phyloP scores from a whole-genome alignment of 2,797 vertebrate genomes.

The Myotis planiceps region DNA sequence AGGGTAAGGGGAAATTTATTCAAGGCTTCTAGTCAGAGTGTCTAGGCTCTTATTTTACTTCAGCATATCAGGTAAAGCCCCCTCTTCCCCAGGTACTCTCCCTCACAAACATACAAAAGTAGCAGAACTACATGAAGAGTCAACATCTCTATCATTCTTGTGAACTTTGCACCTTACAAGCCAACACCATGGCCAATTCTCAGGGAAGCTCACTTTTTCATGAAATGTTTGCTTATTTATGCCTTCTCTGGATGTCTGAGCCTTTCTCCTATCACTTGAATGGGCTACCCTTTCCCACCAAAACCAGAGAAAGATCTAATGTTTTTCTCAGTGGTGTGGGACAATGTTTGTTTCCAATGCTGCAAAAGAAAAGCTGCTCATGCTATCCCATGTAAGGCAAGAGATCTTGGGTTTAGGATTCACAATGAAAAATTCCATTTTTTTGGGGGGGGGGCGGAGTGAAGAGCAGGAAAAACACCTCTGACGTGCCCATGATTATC shows the following conservation, averaged over 20 bases:
- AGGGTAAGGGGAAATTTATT: background rate
- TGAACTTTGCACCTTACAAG: background rate
- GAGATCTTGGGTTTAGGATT: background rate
- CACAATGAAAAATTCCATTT: background rate
- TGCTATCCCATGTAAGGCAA: background rate
- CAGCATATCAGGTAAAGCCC: too few species aligned
- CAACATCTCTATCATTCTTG: background rate
- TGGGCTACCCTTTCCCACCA: background rate
- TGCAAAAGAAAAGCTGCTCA: background rate
- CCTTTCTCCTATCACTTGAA: background rate
- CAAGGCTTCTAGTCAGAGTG: background rate
- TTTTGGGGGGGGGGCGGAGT: too few species aligned
- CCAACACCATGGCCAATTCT: background rate
- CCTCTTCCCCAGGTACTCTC: accelerated
- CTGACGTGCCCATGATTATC: background rate
- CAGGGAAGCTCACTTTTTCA: background rate
- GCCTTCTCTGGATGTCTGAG: accelerated
- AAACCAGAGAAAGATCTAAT: background rate
- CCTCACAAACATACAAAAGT: too few species aligned
- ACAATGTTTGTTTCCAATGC: background rate
- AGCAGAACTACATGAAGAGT: background rate
- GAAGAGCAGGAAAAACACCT: background rate
- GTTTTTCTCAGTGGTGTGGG: background rate
- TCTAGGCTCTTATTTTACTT: background rate
- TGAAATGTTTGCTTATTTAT: background rate